A percentile compares a stretch with the other conserved stretches of the same genome.
Evolutionary conservation across 2,113 vertebrate species (phyloP).

Genomic region (Neofelis nebulosa): DNA sequence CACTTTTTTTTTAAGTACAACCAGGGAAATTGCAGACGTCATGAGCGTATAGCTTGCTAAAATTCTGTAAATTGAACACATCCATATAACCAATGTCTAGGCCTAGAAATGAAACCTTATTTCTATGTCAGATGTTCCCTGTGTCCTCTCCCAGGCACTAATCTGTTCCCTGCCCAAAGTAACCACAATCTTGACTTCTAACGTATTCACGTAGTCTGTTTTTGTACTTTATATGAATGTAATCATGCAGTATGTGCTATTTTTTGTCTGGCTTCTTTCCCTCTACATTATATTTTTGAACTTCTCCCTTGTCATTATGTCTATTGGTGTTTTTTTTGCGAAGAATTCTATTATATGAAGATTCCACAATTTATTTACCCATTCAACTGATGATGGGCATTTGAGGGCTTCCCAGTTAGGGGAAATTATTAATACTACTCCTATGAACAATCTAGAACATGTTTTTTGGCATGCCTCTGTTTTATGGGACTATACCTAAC

Average conservation of each 20-base stretch:
- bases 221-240: background rate
- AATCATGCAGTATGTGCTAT: background rate
- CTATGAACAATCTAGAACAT: background rate
- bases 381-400: background rate
- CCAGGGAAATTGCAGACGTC: background rate
- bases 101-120: background rate
- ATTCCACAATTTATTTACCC: background rate
- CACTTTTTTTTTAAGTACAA: background rate
- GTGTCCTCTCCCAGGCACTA: background rate
- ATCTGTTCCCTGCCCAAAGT: background rate
- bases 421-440: background rate
- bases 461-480: background rate
- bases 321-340: background rate
- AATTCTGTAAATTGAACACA: background rate
- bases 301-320: background rate
- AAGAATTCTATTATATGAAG: background rate
- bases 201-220: background rate
- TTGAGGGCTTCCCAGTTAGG: background rate
- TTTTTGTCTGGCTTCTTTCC: background rate
- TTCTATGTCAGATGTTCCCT: background rate
- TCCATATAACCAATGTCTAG: background rate
- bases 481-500: background rate
- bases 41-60: background rate
- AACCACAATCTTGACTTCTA: background rate
- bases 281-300: background rate